These are phyloP conservation scores for Leptura quadrifasciata DNA, from an alignment of 2,888 invertebrate genomes.

Conservation along the genomic window DNA sequence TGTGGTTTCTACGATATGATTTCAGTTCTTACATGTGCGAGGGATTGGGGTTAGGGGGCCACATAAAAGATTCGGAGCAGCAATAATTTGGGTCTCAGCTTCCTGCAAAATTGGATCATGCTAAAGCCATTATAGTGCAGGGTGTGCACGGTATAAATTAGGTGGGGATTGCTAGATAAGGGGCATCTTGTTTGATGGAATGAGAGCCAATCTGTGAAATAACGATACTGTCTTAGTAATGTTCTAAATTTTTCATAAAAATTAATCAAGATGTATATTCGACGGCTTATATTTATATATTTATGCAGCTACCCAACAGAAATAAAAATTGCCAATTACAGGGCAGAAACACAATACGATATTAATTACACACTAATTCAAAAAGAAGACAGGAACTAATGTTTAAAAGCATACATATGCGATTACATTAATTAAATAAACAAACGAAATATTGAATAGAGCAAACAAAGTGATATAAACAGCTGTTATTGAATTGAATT, in stretches of 20 bases:
- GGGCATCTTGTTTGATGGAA: neutral
- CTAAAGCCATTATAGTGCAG: constrained; percentile 26
- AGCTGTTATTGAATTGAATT: too few relatives aligned
- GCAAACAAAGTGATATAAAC: too few relatives aligned
- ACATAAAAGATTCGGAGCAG: constrained; percentile 46
- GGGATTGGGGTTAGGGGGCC: constrained; percentile 39
- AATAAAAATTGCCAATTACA: too few relatives aligned
- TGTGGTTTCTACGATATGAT: constrained; percentile 24
- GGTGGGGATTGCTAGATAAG: constrained; percentile 5
- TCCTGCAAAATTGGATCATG: constrained; percentile 41
- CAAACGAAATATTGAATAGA: too few relatives aligned
- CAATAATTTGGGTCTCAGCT: constrained; percentile 47
- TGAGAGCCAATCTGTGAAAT: constrained; percentile 1
- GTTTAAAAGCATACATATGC: too few relatives aligned
- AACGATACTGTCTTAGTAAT: neutral
- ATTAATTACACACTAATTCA: too few relatives aligned
- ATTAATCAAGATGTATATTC: too few relatives aligned
- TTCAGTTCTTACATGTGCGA: constrained; percentile 27
- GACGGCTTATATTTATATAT: too few relatives aligned
- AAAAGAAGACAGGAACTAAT: too few relatives aligned
- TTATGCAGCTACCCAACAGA: too few relatives aligned
- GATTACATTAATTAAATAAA: too few relatives aligned
- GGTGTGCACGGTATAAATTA: constrained; percentile 23
- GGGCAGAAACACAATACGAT: too few relatives aligned
- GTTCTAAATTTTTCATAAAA: neutral